Evolutionary conservation across 2,797 vertebrate species (phyloP), one percentile per base, ranked within the genome.

Genomic region (Carduelis carduelis): DNA sequence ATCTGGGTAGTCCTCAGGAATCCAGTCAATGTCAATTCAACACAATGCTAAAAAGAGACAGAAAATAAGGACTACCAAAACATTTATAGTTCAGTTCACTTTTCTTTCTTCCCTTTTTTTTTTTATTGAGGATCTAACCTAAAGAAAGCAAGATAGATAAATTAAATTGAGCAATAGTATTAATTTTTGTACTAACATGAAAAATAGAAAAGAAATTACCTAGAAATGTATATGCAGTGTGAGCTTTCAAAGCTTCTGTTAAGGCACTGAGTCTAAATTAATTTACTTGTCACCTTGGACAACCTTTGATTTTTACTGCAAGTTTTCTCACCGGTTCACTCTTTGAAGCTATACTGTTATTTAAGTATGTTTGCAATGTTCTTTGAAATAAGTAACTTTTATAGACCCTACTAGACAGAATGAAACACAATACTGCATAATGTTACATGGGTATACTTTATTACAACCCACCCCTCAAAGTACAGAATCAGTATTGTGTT

Each of bases 341-440:
- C 49, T 66, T 84, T 90, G 30, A 78, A 80, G 65, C 6, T 39
- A 22, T 37, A 50, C 3, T 39, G 6, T 64, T 80, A 46, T 83
- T 89, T 95, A 90, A 80, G 76, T 66, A 68, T 34, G 23, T 35
- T 70, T 87, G 37, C 22, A 77, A 70, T 65, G 63, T 87, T 92
- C 52, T 90, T 74, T 85, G 68, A 85, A 83, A 96, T 90, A 80
- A 74, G 61, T 60, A 60, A 83, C 16, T 87, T 82, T 87, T 77
- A 92, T 68, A 84, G 53, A 76, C 16, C 7, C 5, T 68, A 23
- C 26, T 28, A 64, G 63, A 84, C 52, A 90, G 34, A 82, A 72
- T 55, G 63, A 87, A 95, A 83, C 75, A 85, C 37, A 83, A 30
- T 68, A 68, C 19, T 77, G n/a, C 37, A 83, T 72, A 63, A 79